Conservation (phyloP, 2,888 invertebrate species). For the Latheticus oryzae region DNA sequence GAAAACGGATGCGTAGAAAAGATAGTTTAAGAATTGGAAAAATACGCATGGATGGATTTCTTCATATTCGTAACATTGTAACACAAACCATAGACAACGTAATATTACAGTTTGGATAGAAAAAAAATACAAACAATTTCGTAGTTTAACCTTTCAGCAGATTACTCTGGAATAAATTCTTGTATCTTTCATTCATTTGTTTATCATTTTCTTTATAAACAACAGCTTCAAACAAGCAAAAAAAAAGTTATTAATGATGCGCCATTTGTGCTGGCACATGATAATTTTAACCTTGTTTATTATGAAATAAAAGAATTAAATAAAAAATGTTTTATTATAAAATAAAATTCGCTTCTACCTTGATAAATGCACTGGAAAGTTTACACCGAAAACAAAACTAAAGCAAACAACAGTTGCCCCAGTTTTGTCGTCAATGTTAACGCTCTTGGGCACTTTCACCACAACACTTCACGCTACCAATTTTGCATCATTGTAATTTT, state of each 20-base stretch:
- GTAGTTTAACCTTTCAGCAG: slow-evolving; percentile 17
- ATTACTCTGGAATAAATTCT: slow-evolving; percentile 13
- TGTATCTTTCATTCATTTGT: slow-evolving; percentile 5
- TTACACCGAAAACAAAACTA: slow-evolving; percentile 28
- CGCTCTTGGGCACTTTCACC: slow-evolving; percentile 32
- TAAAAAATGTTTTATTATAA: no score
- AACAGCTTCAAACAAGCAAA: slow-evolving; percentile 1
- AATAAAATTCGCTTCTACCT: slow-evolving; percentile 10
- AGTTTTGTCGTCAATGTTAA: slow-evolving; percentile 29
- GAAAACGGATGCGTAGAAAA: no score
- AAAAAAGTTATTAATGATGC: slow-evolving; percentile 7
- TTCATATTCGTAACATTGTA: no score
- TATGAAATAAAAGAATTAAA: no score
- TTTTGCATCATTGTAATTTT: slow-evolving; percentile 4
- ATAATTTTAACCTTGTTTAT: no score
- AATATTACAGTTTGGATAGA: no score
- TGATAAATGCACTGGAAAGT: slow-evolving; percentile 38
- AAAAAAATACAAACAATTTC: no score
- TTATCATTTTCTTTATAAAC: slow-evolving; percentile 26
- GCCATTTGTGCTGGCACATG: no score
- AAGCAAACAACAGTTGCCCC: slow-evolving; percentile 34
- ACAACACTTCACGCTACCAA: slow-evolving; percentile 5
- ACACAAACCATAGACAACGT: no score
- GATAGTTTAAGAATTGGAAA: no score
- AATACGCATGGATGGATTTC: no score